These are phyloP conservation scores for Danionella dracula DNA, from an alignment of 2,797 vertebrate species.

Conservation along the genomic window DNA sequence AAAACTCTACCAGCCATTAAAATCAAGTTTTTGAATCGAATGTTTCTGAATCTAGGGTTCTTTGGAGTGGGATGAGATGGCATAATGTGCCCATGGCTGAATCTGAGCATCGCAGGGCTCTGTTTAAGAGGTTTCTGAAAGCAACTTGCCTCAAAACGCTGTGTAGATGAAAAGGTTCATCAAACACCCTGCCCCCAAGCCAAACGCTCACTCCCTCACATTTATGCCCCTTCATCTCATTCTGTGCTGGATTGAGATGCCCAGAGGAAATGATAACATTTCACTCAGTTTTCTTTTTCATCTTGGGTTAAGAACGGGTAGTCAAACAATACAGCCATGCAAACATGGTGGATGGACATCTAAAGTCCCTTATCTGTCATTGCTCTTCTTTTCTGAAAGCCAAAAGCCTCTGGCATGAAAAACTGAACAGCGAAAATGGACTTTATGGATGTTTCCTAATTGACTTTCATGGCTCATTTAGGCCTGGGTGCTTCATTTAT, in stretches of 20 bases:
- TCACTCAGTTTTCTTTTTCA: not conserved
- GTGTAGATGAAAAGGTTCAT: slow-evolving; percentile 42
- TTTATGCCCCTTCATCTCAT: slow-evolving; percentile 13
- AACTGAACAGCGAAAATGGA: slow-evolving; percentile 23
- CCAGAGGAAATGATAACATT: slow-evolving; percentile 34
- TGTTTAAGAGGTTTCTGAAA: slow-evolving; percentile 42
- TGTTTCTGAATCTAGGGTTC: not conserved
- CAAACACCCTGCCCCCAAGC: slow-evolving; percentile 15
- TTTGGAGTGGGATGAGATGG: slow-evolving; percentile 3
- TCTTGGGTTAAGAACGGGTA: slow-evolving; percentile 16
- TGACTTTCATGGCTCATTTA: slow-evolving; percentile 43
- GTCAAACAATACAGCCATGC: slow-evolving; percentile 21
- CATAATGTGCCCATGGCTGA: slow-evolving; percentile 35
- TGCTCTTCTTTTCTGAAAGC: slow-evolving; percentile 16
- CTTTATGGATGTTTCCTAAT: slow-evolving; percentile 34
- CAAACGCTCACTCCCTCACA: not conserved
- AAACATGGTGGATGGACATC: slow-evolving; percentile 1
- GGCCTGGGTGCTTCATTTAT: slow-evolving; percentile 23
- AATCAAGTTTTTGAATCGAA: not conserved
- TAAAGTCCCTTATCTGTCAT: not conserved
- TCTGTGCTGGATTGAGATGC: slow-evolving; percentile 18
- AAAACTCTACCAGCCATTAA: not conserved
- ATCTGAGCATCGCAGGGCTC: slow-evolving; percentile 28
- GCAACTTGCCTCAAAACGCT: slow-evolving; percentile 30
- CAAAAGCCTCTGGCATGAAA: not conserved